Conservation (phyloP, 2,797 vertebrate genomes). For the Acropternis orthonyx region DNA sequence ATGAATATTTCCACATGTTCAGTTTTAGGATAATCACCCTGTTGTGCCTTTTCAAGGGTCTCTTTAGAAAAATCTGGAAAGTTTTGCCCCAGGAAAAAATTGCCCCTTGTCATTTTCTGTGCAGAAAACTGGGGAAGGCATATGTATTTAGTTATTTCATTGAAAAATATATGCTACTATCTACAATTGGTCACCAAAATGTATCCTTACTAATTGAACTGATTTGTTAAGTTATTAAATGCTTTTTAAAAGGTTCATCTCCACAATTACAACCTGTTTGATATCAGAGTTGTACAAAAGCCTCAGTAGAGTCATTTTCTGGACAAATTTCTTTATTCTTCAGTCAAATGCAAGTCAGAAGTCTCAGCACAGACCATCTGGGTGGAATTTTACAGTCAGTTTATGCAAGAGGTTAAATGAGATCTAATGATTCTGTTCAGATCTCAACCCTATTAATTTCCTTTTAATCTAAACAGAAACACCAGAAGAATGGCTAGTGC, state of each 20-base stretch:
- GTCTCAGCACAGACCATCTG: not conserved
- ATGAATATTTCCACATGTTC: not conserved
- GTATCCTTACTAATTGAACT: not conserved
- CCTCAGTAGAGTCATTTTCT: not conserved
- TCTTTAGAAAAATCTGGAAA: not conserved
- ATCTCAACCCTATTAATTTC: slow-evolving; percentile 15
- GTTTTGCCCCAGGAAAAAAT: not conserved
- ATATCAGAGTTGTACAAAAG: not conserved
- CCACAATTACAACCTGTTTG: not conserved
- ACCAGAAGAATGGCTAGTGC: not conserved
- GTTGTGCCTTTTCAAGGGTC: not conserved
- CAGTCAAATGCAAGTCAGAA: not conserved
- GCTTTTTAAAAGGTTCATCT: not conserved
- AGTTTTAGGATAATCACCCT: not conserved
- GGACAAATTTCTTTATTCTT: slow-evolving; percentile 15
- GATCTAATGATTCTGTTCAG: not conserved
- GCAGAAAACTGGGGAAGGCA: fast-evolving
- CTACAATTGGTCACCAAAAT: not conserved
- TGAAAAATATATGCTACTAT: not conserved
- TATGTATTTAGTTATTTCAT: not conserved
- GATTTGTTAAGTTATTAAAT: not conserved
- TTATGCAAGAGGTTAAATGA: slow-evolving; percentile 41
- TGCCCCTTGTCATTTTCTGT: not conserved
- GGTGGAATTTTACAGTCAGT: slow-evolving; percentile 1
- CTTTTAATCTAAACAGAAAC: slow-evolving; percentile 2